Percentiles rank a stretch among this genome's conserved stretches.
Conservation (phyloP, 2,113 vertebrate species). For the Saguinus midas region DNA sequence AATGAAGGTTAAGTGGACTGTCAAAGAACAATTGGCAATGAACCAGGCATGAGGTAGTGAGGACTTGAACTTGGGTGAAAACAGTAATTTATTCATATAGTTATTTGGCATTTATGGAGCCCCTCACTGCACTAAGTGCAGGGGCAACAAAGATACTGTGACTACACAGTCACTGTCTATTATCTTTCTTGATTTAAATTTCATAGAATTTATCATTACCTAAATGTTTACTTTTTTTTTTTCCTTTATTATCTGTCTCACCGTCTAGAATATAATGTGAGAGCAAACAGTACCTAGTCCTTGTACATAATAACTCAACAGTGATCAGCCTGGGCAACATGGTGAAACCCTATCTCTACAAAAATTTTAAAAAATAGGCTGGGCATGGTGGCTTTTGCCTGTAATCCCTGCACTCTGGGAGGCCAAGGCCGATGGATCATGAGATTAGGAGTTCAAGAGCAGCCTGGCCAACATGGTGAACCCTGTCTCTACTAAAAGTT, state of each 20-base stretch:
- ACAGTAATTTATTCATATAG: background rate
- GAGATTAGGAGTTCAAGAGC: no score
- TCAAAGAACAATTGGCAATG: background rate
- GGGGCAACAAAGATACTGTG: background rate
- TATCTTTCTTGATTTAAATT: background rate
- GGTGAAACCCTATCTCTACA: no score
- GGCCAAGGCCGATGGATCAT: no score
- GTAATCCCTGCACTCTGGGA: no score
- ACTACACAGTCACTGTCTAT: background rate
- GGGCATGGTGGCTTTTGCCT: no score
- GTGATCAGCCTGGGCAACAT: no score
- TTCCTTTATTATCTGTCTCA: background rate
- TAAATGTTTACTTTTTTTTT: background rate
- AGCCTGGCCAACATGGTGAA: no score
- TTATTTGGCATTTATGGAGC: background rate
- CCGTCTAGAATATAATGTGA: background rate
- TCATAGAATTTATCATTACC: background rate
- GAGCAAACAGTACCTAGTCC: background rate
- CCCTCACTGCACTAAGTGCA: background rate
- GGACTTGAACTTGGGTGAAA: background rate
- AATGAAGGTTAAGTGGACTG: background rate
- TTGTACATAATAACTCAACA: background rate
- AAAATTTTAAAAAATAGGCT: no score
- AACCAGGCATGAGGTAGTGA: background rate
- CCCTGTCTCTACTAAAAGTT: no score